These are phyloP conservation scores for Pseudoips prasinana DNA, from an alignment of 2,888 invertebrate genomes.

Conservation along the genomic window DNA sequence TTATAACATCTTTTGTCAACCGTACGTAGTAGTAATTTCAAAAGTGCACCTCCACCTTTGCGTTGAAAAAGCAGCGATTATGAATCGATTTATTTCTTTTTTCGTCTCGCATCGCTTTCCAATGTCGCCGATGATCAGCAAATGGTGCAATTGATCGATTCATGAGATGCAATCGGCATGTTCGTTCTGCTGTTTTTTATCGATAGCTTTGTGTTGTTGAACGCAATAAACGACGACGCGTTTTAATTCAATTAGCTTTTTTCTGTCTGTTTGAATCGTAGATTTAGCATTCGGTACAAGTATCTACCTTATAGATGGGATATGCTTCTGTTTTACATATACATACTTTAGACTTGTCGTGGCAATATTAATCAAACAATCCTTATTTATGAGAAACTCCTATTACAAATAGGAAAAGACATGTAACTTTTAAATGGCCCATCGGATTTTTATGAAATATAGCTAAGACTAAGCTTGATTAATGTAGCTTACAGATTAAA, in stretches of 20 bases:
- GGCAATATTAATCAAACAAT: too few species aligned
- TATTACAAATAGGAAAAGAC: too few species aligned
- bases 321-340: too few species aligned
- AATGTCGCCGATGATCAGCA: constrained; percentile 45
- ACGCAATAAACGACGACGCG: constrained; percentile 2
- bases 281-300: too few species aligned
- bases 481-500: too few species aligned
- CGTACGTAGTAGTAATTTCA: constrained; percentile 34
- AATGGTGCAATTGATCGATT: constrained; percentile 47
- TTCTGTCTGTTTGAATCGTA: constrained; percentile 7
- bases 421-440: too few species aligned
- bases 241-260: constrained; percentile 7
- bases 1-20: too few species aligned
- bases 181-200: constrained; percentile 14
- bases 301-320: too few species aligned
- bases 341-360: too few species aligned
- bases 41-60: constrained; percentile 20
- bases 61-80: constrained; percentile 44
- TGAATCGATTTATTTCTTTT: constrained; percentile 39
- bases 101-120: constrained; percentile 40
- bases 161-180: constrained; percentile 31
- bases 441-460: too few species aligned
- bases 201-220: constrained; percentile 17
- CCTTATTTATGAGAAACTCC: too few species aligned
- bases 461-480: too few species aligned